Evolutionary conservation across 2,797 vertebrate genomes (phyloP).

Genomic region (Chanos chanos): DNA sequence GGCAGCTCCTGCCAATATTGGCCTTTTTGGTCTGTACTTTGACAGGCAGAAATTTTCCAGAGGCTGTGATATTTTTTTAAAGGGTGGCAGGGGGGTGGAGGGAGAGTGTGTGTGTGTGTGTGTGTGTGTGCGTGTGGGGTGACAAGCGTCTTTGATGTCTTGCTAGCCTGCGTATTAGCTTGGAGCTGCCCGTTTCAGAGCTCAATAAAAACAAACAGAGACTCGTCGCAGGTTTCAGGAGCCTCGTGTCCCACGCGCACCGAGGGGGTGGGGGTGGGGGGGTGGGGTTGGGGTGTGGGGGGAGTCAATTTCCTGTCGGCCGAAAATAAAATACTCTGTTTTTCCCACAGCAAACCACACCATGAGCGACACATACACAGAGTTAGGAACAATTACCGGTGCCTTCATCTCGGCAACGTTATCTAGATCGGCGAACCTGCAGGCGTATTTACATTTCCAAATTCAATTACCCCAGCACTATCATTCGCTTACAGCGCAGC

Average conservation of each 20-base stretch:
- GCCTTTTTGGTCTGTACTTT: constrained; percentile 45
- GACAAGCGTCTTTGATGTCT: constrained; percentile 46
- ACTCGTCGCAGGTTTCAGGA: constrained; percentile 47
- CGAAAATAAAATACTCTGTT: constrained; percentile 49
- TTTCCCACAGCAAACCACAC: constrained; percentile 36
- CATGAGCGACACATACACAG: constrained; percentile 54
- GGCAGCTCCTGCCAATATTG: constrained; percentile 9
- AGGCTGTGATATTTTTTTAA: constrained; percentile 46
- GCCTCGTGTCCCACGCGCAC: constrained; percentile 43
- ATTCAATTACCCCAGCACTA: constrained; percentile 58
- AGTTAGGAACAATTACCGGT: constrained; percentile 56
- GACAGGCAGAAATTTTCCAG: constrained; percentile 48
- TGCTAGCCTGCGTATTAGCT: constrained; percentile 41
- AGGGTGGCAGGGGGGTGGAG: neutral
- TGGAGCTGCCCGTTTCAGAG: constrained; percentile 54
- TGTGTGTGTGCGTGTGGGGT: neutral
- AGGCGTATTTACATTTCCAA: constrained; percentile 57
- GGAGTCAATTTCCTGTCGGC: constrained; percentile 66
- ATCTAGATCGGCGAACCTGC: constrained; percentile 45
- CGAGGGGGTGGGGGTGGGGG: no score
- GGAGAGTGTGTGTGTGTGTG: constrained; percentile 11
- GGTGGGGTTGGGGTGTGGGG: no score
- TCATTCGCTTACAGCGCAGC: constrained; percentile 52
- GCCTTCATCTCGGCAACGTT: constrained; percentile 44
- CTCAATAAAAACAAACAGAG: constrained; percentile 63